These are phyloP conservation scores for Lacanobia wlatinum DNA, from an alignment of 2,888 invertebrate species.

Conservation along the genomic window DNA sequence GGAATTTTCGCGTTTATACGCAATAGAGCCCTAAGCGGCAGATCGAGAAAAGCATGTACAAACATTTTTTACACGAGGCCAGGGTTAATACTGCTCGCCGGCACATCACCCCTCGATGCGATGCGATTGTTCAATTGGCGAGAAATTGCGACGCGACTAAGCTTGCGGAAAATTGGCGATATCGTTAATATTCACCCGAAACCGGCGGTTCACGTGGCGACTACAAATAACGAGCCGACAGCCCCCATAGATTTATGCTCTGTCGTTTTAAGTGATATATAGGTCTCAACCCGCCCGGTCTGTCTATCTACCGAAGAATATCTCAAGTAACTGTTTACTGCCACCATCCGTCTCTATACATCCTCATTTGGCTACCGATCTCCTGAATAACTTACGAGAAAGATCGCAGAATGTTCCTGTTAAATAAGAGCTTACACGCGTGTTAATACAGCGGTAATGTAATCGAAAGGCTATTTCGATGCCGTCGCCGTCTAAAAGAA, in stretches of 20 bases:
- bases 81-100: constrained; percentile 73
- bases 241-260: constrained; percentile 88
- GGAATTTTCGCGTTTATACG: constrained; percentile 33
- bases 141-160: constrained; percentile 90
- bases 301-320: constrained; percentile 80
- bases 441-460: constrained; percentile 65
- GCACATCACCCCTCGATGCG: constrained; percentile 79
- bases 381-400: constrained; percentile 61
- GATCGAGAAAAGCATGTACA: constrained; percentile 63
- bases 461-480: constrained; percentile 73
- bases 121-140: constrained; percentile 90
- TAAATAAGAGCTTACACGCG: constrained; percentile 36
- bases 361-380: constrained; percentile 67
- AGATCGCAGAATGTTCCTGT: constrained; percentile 31
- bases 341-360: constrained; percentile 67
- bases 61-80: constrained; percentile 73
- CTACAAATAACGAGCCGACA: constrained; percentile 90
- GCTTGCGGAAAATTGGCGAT: constrained; percentile 90
- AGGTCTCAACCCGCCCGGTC: constrained; percentile 76
- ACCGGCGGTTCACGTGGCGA: constrained; percentile 89
- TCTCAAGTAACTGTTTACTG: constrained; percentile 81
- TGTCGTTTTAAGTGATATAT: constrained; percentile 90
- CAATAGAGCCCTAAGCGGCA: constrained; percentile 39
- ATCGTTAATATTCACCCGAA: constrained; percentile 91
- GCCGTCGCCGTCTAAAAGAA: constrained; percentile 69